A percentile compares a stretch with the other conserved stretches of the same genome.
phyloP scores from a whole-genome alignment of 2,113 vertebrate species.

The Psophia crepitans region DNA sequence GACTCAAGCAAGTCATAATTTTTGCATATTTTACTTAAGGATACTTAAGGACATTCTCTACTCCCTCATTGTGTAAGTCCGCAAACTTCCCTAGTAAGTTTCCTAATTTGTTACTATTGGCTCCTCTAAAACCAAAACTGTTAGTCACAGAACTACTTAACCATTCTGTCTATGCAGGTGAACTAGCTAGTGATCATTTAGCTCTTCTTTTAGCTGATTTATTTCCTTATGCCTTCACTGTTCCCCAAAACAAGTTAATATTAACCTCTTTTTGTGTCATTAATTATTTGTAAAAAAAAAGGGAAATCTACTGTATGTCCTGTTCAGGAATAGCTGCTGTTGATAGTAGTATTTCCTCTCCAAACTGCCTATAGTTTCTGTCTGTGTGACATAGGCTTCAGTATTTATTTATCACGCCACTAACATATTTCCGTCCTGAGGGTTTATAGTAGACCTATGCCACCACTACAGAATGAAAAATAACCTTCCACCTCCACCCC shows the following conservation, averaged over 20 bases:
- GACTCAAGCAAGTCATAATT: background rate
- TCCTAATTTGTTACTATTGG: background rate
- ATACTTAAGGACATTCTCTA: background rate
- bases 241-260: background rate
- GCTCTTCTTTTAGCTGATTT: background rate
- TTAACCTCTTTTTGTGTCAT: background rate
- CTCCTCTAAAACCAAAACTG: background rate
- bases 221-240: background rate
- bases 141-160: background rate
- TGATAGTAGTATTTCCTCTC: background rate
- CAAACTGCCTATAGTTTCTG: background rate
- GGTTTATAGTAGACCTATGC: background rate
- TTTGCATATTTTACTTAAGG: background rate
- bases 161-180: background rate
- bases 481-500: fast-evolving
- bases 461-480: background rate
- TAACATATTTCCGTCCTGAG: background rate
- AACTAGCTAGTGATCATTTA: background rate
- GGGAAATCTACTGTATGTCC: background rate
- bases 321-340: background rate
- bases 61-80: background rate
- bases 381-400: background rate
- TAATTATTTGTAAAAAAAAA: background rate
- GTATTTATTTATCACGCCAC: background rate
- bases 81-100: background rate